Evolutionary conservation across 2,797 vertebrate genomes (phyloP), one percentile per base, ranked within the genome.

Genomic region (Carcharodon carcharias): DNA sequence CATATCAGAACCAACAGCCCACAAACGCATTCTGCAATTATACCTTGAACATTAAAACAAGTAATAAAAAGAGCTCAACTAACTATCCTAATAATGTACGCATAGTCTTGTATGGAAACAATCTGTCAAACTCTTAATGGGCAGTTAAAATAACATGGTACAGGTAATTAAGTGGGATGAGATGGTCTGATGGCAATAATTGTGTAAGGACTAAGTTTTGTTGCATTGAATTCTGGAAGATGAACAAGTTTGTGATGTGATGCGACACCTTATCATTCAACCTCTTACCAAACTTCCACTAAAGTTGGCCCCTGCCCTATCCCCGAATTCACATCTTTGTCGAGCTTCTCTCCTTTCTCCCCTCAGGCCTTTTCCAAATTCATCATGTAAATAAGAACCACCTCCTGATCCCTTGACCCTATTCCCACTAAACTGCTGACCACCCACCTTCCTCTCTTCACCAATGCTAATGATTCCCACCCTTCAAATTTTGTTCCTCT

Each of bases 81-180:
- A 77, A 77, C 69, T 95, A 58, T 35, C 69, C 93, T 71, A 77
- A 95, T 77, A 93, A 67, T 67, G 63, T 93, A 31, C 69, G 73
- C 35, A 54, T 95, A 95, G 77, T 58, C 50, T 50, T 95, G 69
- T 45, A 56, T 54, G 50, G 67, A 77, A 31, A 77, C 58, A 77
- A 95, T 73, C 26, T 50, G 50, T 95, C 69, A 58, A 95, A 56
- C 31, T 56, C 5, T 35, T 95, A 95, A 95, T 73, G 69, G 18
- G 31, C 50, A 56, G 28, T 77, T 95, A 95, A 95, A 95, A 73
- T 95, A 54, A 54, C 31, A 54, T 77, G 12, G 28, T 21, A 77
- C 50, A 58, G 45, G 50, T 77, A 56, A 95, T 71, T 77, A 31
- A 69, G 50, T 58, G 45, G 31, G 69, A 58, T 77, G 28, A 73